A percentile compares a stretch with the other conserved stretches of the same genome.
Evolutionary conservation across 1,140 invertebrate genomes (phyloP).

Genomic region (Diorhabda elongata): DNA sequence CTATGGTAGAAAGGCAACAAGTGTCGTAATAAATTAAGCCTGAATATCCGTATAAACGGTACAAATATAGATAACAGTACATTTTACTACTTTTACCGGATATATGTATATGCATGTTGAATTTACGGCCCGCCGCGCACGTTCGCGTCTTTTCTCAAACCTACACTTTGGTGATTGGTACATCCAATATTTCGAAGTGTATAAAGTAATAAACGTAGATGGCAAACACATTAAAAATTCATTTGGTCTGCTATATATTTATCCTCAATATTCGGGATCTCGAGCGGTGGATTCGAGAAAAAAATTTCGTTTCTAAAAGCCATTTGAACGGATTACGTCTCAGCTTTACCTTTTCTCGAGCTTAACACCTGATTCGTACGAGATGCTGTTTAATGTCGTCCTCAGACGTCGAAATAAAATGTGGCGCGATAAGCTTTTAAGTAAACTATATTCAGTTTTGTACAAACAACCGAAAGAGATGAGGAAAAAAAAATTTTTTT

Average conservation of each 20-base stretch:
- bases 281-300: not conserved
- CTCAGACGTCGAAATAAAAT: not conserved
- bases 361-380: not conserved
- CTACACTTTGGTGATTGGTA: not conserved
- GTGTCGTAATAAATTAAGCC: not conserved
- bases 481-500: too few species aligned
- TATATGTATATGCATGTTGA: not conserved
- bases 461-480: too few species aligned
- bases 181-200: not conserved
- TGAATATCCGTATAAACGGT: not conserved
- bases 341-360: not conserved
- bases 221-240: not conserved
- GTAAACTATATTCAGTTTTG: not conserved
- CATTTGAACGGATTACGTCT: not conserved
- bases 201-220: not conserved
- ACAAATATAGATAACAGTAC: not conserved
- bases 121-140: not conserved
- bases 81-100: not conserved
- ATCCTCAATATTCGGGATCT: conserved; percentile 2
- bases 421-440: not conserved
- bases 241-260: not conserved
- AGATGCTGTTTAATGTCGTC: conserved; percentile 2
- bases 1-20: not conserved
- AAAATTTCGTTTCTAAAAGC: conserved; percentile 1
- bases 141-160: not conserved